phyloP scores from a whole-genome alignment of 2,113 vertebrate species.

The Sylvilagus bachmani region DNA sequence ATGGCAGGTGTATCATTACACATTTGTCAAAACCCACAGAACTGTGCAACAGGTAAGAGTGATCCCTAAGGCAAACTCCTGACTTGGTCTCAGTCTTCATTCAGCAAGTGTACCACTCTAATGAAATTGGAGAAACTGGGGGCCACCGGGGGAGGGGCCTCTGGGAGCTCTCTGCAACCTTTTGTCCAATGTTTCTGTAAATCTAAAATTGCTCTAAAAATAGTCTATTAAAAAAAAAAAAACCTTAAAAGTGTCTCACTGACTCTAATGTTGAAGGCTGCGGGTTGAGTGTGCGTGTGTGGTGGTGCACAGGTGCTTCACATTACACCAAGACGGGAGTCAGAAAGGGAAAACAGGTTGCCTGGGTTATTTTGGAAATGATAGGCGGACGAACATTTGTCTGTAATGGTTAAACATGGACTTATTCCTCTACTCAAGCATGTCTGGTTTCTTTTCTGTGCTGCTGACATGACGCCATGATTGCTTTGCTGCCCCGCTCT shows the following conservation, averaged over 20 bases:
- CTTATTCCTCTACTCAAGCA: neutral
- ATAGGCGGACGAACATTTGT: neutral
- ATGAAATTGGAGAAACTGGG: neutral
- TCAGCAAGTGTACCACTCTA: neutral
- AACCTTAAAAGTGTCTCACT: neutral
- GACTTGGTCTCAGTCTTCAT: neutral
- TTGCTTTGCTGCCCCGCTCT: neutral
- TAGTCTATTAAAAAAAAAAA: neutral
- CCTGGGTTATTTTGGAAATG: conserved; percentile 1
- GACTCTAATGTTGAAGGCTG: neutral
- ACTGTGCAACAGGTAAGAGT: neutral
- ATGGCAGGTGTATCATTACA: neutral
- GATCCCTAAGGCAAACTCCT: neutral
- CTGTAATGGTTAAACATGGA: neutral
- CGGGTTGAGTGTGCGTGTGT: neutral
- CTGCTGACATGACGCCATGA: too few species aligned
- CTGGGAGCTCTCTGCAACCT: neutral
- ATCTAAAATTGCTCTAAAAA: neutral
- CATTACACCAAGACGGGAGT: neutral
- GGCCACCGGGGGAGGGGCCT: too few species aligned
- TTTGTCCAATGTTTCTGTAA: neutral
- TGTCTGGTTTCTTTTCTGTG: neutral
- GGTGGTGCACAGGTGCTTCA: neutral
- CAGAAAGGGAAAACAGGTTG: neutral
- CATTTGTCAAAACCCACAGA: neutral